Base-by-base conservation (phyloP, 2,888 invertebrate genomes). In the Odontomyia ornata region DNA sequence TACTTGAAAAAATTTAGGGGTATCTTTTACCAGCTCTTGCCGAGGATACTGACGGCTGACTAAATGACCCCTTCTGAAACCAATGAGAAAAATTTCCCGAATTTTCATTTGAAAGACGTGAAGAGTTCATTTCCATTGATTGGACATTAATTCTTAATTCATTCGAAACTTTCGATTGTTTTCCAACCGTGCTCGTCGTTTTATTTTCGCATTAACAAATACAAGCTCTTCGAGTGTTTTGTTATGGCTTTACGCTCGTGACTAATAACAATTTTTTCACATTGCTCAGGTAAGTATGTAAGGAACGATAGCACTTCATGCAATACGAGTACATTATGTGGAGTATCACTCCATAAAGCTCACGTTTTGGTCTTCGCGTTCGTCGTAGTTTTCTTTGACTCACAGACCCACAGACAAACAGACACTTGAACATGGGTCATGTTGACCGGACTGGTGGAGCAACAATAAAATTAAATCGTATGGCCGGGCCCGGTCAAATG, bases 391-490 rank as follows among this genome's bases (percentile, higher is more conserved):
- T 62, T 65, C 65, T 30, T 65, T 36, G 28, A 65, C n/a, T 18
- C 21, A 30, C 18, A 65, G 65, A 4, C 65, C n/a, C 15, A 30
- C 52, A 36, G 36, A 36, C 36, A 9, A 9, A 36, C 36, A 36
- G 36, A 36, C 28, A 27, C 27, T 62, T 62, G 62, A 9, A 5
- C 3, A 5, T 36, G 36, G 3, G 9, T 36, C 36, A 9, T 36
- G 36, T 9, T 36, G 36, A 9, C 3, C 36, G 36, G 36, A 36
- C 36, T 18, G 65, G 1, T 36, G 18, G 18, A 27, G 13, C 27
- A 36, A 5, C 65, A 65, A 69, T 69, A 25, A 47, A 69, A 30
- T 23, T 36, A 69, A 73, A 57, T 73, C 36, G 23, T 60, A 73
- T 25, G 57, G 73, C 43, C 36, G 25, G 11, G 36, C 4, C 52